Base-by-base conservation (phyloP, 2,888 invertebrate species). In the Hypomecis punctinalis region DNA sequence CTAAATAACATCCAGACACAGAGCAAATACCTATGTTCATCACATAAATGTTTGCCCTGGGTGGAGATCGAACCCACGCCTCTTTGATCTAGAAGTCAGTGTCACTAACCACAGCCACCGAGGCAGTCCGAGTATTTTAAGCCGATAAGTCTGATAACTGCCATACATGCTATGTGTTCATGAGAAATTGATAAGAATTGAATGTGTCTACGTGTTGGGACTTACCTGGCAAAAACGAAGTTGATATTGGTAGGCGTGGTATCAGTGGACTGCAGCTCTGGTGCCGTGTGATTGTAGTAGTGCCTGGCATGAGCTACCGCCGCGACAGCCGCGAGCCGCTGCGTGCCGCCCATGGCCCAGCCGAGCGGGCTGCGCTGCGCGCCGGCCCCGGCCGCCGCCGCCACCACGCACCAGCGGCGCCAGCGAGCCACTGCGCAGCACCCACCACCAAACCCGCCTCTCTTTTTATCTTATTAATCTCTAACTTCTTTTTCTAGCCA, bases 141-240 rank as follows among this genome's bases (percentile, higher is more conserved):
- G 23, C 23, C 33, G 23, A 23, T 47, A 23, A 23, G 0, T 7
- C 23, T 11, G 23, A 23, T 47, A 23, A 23, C 11, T 7, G 7
- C 48, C 39, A 6, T 5, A 39, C 39, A 39, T 23, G 23, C 3
- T 2, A 23, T 23, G 23, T 23, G 3, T 2, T 23, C 1, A 23
- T 23, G 23, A 23, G 23, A 23, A 23, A 23, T 23, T 23, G 23
- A 23, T 3, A 2, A 3, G 23, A 23, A 23, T 2, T 23, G 23
- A 23, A 3, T 23, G 23, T 3, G 23, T 23, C 39, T 39, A 39
- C 39, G 39, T 8, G 9, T 39, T 39, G 39, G 6, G 8, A 93
- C 95, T 94, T 86, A 97, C 97, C 97, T 96, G 89, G 96, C 96
- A 75, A 97, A 94, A 76, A 97, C 94, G 73, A 97, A 94, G 88